Percentiles rank a stretch among this genome's conserved stretches.
These are phyloP conservation scores for Dicyrtoma fusca DNA, from an alignment of 2,888 invertebrate species.

Conservation along the genomic window DNA sequence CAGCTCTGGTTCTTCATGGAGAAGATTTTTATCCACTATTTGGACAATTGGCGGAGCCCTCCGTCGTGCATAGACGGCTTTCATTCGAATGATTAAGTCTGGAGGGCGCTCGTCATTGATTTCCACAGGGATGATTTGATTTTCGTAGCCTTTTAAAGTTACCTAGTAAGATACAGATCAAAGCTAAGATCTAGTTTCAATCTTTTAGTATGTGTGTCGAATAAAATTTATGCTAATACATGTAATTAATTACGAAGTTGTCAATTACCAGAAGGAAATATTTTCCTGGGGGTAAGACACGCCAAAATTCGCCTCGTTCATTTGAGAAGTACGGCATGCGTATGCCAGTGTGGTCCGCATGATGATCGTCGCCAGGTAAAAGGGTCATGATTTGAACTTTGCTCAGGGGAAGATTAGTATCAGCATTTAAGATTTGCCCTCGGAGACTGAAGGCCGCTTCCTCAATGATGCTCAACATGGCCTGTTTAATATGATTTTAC, in stretches of 20 bases:
- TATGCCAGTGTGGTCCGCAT: slow-evolving; percentile 33
- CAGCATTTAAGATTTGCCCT: slow-evolving; percentile 50
- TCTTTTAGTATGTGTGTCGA: too few species aligned
- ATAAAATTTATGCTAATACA: background rate
- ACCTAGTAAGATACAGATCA: background rate
- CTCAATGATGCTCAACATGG: slow-evolving; percentile 43
- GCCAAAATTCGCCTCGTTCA: slow-evolving; percentile 64
- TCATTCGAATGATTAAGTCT: background rate
- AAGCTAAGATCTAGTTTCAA: too few species aligned
- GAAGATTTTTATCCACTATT: too few species aligned
- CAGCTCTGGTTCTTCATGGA: too few species aligned
- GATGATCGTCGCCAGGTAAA: slow-evolving; percentile 61
- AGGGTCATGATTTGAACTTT: slow-evolving; percentile 61
- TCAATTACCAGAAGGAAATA: slow-evolving; percentile 59
- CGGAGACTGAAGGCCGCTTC: slow-evolving; percentile 47
- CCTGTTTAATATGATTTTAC: slow-evolving; percentile 29
- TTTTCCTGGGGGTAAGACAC: slow-evolving; percentile 63
- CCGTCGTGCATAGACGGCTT: background rate
- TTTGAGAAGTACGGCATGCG: slow-evolving; percentile 58
- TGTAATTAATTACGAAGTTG: too few species aligned
- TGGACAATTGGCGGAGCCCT: too few species aligned
- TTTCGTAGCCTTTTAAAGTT: background rate
- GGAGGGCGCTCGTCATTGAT: background rate
- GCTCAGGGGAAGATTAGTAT: slow-evolving; percentile 57
- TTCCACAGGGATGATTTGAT: background rate